phyloP scores from a whole-genome alignment of 2,113 vertebrate species.

The Zosterops pallidus region DNA sequence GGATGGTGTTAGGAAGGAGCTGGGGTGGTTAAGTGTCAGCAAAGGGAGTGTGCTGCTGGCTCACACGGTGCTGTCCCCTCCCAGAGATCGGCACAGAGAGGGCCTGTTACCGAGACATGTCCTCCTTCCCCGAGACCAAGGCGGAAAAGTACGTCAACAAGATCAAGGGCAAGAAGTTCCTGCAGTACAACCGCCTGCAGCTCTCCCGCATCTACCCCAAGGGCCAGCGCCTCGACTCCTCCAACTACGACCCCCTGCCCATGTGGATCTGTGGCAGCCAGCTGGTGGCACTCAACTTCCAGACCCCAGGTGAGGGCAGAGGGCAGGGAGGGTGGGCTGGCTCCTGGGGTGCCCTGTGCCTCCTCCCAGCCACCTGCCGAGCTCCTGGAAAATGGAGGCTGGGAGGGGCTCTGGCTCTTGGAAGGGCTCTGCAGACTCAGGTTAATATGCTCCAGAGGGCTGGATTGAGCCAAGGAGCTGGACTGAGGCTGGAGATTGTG shows the following conservation, averaged over 20 bases:
- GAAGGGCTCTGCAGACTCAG: background rate
- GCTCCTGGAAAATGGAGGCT: accelerated
- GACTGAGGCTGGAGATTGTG: background rate
- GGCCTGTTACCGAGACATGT: constrained; percentile 97
- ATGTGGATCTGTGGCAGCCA: constrained; percentile 99
- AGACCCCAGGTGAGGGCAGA: constrained; percentile 88
- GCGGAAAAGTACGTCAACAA: constrained; percentile 97
- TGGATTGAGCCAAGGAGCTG: background rate
- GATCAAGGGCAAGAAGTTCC: constrained; percentile 95
- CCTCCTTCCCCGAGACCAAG: constrained; percentile 97
- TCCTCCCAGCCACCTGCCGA: background rate
- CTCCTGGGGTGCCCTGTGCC: background rate
- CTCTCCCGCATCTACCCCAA: constrained; percentile 97
- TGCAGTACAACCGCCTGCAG: constrained; percentile 97
- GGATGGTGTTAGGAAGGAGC: background rate
- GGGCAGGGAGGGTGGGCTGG: background rate
- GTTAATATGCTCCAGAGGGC: background rate
- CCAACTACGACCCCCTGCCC: constrained; percentile 96
- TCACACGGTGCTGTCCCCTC: background rate
- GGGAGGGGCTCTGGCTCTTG: background rate
- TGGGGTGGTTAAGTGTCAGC: background rate
- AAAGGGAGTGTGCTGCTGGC: background rate
- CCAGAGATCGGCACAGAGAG: constrained; percentile 94
- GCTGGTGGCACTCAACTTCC: constrained; percentile 97
- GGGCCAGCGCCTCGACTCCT: constrained; percentile 96